Conservation (phyloP, 2,797 vertebrate species). For the Anomalospiza imberbis region DNA sequence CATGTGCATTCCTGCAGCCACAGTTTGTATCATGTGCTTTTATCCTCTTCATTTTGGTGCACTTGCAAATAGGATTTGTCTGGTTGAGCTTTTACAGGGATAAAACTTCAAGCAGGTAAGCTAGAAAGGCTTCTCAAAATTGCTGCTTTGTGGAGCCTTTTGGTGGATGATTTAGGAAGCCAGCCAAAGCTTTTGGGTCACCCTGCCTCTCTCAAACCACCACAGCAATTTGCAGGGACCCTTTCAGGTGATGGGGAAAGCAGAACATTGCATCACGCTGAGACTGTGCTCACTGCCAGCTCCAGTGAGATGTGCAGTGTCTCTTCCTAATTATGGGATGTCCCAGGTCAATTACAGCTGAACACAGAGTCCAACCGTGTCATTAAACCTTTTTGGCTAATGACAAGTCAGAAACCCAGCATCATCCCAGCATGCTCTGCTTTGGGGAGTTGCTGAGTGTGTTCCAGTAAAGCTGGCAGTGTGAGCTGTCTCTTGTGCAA, state of each 20-base stretch:
- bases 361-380: not conserved
- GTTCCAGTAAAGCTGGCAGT: constrained; percentile 22
- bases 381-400: constrained; percentile 32
- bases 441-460: not conserved
- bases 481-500: constrained; percentile 35
- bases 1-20: not conserved
- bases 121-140: not conserved
- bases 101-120: not conserved
- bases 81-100: not conserved
- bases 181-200: not conserved
- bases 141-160: not conserved
- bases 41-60: not conserved
- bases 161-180: not conserved
- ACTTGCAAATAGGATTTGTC: not conserved
- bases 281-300: not conserved
- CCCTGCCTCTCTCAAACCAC: not conserved
- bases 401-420: not conserved
- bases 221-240: not conserved
- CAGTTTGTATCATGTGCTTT: not conserved
- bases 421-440: not conserved
- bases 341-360: constrained; percentile 10
- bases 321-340: constrained; percentile 29
- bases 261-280: not conserved
- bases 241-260: constrained; percentile 16
- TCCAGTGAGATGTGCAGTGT: not conserved